These are phyloP conservation scores for Coilia nasus DNA, from an alignment of 2,797 vertebrate genomes.

Conservation along the genomic window DNA sequence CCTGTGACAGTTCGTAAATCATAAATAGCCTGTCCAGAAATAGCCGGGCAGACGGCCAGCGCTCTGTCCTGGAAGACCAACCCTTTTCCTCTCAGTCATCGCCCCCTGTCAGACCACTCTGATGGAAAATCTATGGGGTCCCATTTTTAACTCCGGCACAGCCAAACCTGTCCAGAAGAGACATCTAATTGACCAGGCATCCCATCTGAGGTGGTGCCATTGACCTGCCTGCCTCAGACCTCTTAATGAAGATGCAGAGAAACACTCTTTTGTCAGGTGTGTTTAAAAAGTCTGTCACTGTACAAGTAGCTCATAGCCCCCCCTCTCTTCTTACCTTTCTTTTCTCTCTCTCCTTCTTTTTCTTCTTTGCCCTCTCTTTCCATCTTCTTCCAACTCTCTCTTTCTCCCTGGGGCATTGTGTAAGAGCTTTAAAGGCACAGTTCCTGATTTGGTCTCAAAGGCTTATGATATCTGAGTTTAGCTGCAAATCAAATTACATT, in stretches of 20 bases:
- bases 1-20: constrained; percentile 17
- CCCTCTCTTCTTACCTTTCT: not conserved
- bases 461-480: not conserved
- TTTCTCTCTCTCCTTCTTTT: too few relatives aligned
- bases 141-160: not conserved
- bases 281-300: not conserved
- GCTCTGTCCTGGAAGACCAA: not conserved
- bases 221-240: not conserved
- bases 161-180: not conserved
- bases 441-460: not conserved
- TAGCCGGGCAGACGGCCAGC: constrained; percentile 14
- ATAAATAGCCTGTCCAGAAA: constrained; percentile 14
- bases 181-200: constrained; percentile 10
- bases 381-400: too few relatives aligned
- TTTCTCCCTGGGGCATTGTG: not conserved
- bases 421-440: not conserved
- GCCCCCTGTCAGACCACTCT: not conserved
- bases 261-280: not conserved
- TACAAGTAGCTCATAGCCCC: not conserved
- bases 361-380: too few relatives aligned
- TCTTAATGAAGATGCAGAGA: not conserved
- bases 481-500: not conserved
- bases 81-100: not conserved
- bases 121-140: constrained; percentile 19
- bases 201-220: not conserved